These are phyloP conservation scores for Drosophila quadrilineata DNA, from an alignment of 1,140 invertebrate species.

Conservation along the genomic window DNA sequence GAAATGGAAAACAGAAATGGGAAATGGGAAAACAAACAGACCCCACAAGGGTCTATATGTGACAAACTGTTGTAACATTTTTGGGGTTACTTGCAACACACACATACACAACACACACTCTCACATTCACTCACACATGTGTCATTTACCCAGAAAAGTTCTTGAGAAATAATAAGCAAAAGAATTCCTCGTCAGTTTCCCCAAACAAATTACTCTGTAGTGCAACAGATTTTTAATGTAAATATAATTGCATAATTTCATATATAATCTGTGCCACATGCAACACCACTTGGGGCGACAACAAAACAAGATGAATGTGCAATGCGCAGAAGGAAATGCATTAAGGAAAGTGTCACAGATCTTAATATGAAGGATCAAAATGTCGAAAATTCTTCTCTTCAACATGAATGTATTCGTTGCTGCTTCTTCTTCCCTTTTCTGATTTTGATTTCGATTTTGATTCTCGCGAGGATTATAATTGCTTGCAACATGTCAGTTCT, in stretches of 20 bases:
- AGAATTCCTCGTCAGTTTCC: constrained; percentile 11
- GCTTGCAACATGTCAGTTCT: too few species aligned
- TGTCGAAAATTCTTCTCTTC: constrained; percentile 6
- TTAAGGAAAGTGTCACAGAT: constrained; percentile 21
- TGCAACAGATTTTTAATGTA: constrained; percentile 76
- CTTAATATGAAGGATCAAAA: constrained; percentile 22
- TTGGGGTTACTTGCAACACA: too few species aligned
- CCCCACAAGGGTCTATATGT: constrained; percentile 2
- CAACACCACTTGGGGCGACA: constrained; percentile 16
- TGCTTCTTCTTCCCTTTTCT: too few species aligned
- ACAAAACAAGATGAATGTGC: too few species aligned
- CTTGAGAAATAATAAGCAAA: constrained; percentile 34
- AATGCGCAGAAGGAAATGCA: constrained; percentile 29
- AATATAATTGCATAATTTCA: constrained; percentile 79
- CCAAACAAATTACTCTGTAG: constrained; percentile 56
- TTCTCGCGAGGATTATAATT: too few species aligned
- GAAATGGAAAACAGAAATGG: constrained; percentile 13
- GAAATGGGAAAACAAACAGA: too few species aligned
- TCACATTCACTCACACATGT: constrained; percentile 63
- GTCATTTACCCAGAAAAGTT: constrained; percentile 37
- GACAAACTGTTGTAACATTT: not conserved
- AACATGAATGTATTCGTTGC: too few species aligned
- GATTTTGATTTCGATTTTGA: too few species aligned
- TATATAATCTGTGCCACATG: constrained; percentile 69
- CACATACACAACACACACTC: too few species aligned